phyloP scores from a whole-genome alignment of 2,888 invertebrate genomes.

The Temnothorax ravouxi region DNA sequence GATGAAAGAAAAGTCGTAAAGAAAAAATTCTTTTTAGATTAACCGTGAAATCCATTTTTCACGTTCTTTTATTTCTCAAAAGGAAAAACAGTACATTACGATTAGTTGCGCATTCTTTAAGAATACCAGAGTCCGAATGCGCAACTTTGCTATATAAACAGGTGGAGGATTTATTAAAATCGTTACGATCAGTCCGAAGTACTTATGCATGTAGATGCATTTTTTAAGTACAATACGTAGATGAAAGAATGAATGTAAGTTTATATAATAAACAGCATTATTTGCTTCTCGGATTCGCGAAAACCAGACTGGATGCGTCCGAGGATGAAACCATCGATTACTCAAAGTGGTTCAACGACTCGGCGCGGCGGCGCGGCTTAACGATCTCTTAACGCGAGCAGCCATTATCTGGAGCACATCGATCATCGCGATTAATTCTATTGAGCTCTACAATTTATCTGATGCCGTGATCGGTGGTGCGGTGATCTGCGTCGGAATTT shows the following conservation, averaged over 20 bases:
- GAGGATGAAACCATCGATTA: slow-evolving; percentile 33
- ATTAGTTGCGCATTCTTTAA: not conserved
- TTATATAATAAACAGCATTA: not conserved
- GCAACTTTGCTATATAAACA: not conserved
- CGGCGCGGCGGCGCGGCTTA: slow-evolving; percentile 10
- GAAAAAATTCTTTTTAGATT: not conserved
- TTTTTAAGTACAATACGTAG: not conserved
- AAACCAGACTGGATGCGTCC: slow-evolving; percentile 19
- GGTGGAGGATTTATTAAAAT: not conserved
- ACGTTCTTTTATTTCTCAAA: too few species aligned
- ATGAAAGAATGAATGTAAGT: not conserved
- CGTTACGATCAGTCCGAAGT: not conserved
- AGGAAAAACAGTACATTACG: not conserved
- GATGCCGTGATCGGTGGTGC: slow-evolving; percentile 4
- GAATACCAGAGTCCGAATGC: not conserved
- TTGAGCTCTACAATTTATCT: slow-evolving; percentile 46
- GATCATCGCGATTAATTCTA: slow-evolving; percentile 53
- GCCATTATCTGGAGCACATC: slow-evolving; percentile 45
- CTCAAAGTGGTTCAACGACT: slow-evolving; percentile 41
- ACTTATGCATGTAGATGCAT: not conserved
- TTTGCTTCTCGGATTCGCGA: not conserved
- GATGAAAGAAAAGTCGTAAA: not conserved
- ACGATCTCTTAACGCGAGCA: slow-evolving; percentile 40
- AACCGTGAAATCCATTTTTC: too few species aligned
- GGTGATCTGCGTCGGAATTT: slow-evolving; percentile 59